Percentiles rank a stretch among this genome's conserved stretches.
Conservation (phyloP, 2,888 invertebrate genomes). For the Loripinus fragilis region DNA sequence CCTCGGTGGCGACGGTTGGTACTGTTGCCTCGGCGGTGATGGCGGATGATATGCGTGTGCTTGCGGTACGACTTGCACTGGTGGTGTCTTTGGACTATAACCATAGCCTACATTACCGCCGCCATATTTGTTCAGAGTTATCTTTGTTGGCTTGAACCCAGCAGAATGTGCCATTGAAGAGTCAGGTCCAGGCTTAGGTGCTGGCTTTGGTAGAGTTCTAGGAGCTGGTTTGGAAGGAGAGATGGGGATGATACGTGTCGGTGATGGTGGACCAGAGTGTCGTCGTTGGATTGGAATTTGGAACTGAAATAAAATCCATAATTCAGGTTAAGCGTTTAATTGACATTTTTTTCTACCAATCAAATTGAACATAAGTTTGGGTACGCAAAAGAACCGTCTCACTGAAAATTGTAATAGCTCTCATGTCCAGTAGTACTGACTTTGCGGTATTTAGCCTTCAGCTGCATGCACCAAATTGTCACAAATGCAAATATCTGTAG, state of each 20-base stretch:
- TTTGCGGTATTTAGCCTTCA: too few relatives aligned
- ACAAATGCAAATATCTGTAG: too few relatives aligned
- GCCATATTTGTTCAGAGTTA: conserved; percentile 71
- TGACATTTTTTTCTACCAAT: too few relatives aligned
- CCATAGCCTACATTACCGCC: conserved; percentile 74
- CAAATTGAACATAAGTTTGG: too few relatives aligned
- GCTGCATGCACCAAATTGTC: too few relatives aligned
- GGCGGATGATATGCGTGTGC: conserved; percentile 24
- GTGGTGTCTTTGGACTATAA: conserved; percentile 38
- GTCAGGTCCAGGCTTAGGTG: conserved; percentile 26
- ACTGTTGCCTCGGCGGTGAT: conserved; percentile 33
- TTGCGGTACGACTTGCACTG: conserved; percentile 26
- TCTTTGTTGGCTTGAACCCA: conserved; percentile 71
- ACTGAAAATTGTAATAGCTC: too few relatives aligned
- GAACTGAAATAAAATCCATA: conserved; percentile 34
- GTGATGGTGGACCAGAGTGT: conserved; percentile 53
- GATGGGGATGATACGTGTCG: conserved; percentile 55
- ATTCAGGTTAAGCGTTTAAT: too few relatives aligned
- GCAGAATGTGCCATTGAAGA: conserved; percentile 32
- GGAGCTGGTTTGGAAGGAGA: conserved; percentile 60
- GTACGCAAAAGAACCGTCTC: too few relatives aligned
- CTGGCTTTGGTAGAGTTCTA: conserved; percentile 37
- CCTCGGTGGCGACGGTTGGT: conserved; percentile 23
- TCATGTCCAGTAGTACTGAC: too few relatives aligned
- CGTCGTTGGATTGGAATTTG: conserved; percentile 57